Conservation (phyloP, 23 tunicate genomes). For the Ascidia mentula region DNA sequence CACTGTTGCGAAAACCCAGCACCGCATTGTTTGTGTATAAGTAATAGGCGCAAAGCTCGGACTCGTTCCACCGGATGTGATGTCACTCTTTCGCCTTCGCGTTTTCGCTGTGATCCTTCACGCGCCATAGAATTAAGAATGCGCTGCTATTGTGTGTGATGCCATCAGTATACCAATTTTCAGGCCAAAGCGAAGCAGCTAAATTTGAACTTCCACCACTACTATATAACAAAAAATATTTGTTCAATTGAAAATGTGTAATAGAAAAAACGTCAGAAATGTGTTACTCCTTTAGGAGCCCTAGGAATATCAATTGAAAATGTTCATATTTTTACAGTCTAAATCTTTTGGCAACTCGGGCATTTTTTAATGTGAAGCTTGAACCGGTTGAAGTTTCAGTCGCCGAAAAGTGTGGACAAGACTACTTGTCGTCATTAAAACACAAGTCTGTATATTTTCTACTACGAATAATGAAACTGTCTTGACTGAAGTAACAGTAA, state of each 20-base stretch:
- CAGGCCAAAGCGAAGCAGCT: too few species aligned
- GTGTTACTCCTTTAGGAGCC: too few species aligned
- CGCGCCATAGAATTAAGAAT: background rate
- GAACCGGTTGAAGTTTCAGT: slow-evolving; percentile 42
- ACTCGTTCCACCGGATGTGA: slow-evolving; percentile 6
- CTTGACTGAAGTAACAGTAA: too few species aligned
- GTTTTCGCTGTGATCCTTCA: slow-evolving; percentile 6
- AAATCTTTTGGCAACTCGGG: slow-evolving; percentile 63
- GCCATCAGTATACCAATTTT: too few species aligned
- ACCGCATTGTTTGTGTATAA: slow-evolving; percentile 2
- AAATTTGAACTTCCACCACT: too few species aligned
- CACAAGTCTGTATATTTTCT: slow-evolving; percentile 14
- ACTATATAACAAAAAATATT: too few species aligned
- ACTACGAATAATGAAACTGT: too few species aligned
- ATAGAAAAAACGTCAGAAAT: too few species aligned
- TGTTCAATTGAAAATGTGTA: too few species aligned
- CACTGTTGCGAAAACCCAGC: background rate
- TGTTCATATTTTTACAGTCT: slow-evolving; percentile 44
- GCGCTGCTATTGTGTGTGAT: background rate
- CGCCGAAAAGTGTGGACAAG: slow-evolving; percentile 42
- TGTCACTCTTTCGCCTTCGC: slow-evolving; percentile 11
- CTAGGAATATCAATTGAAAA: too few species aligned
- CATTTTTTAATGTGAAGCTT: slow-evolving; percentile 62
- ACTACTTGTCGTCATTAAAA: slow-evolving; percentile 12
- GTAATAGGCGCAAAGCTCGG: background rate